phyloP scores from a whole-genome alignment of 2,888 invertebrate genomes.

The Scelioninae gen. 2 region DNA sequence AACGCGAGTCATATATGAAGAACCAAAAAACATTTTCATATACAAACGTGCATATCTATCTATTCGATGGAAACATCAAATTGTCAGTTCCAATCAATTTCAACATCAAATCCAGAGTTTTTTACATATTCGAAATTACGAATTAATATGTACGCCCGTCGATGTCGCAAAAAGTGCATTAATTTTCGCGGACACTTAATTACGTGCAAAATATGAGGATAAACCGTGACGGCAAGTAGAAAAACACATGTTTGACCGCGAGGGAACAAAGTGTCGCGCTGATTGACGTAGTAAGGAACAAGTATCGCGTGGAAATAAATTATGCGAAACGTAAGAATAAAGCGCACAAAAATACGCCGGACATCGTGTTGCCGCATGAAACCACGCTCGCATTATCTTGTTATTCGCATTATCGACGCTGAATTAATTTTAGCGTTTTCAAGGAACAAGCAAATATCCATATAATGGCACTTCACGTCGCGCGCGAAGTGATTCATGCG shows the following conservation, averaged over 20 bases:
- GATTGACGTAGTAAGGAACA: slow-evolving; percentile 56
- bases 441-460: slow-evolving; percentile 59
- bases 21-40: too few relatives aligned
- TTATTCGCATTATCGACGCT: slow-evolving; percentile 61
- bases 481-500: slow-evolving; percentile 63
- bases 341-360: slow-evolving; percentile 53
- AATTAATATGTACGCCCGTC: too few relatives aligned
- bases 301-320: slow-evolving; percentile 51
- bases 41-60: too few relatives aligned
- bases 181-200: too few relatives aligned
- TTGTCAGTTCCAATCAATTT: too few relatives aligned
- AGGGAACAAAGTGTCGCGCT: slow-evolving; percentile 52
- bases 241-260: slow-evolving; percentile 53
- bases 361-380: slow-evolving; percentile 60
- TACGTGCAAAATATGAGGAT: slow-evolving; percentile 41
- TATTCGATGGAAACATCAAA: too few relatives aligned
- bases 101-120: too few relatives aligned
- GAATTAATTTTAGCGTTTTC: slow-evolving; percentile 60
- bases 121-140: too few relatives aligned
- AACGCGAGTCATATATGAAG: too few relatives aligned
- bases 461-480: slow-evolving; percentile 60
- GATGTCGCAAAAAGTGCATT: too few relatives aligned
- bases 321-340: slow-evolving; percentile 56
- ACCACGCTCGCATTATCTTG: slow-evolving; percentile 58
- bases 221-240: slow-evolving; percentile 22